Base-by-base conservation (phyloP, 1,140 invertebrate genomes). In the Grapholita molesta region DNA sequence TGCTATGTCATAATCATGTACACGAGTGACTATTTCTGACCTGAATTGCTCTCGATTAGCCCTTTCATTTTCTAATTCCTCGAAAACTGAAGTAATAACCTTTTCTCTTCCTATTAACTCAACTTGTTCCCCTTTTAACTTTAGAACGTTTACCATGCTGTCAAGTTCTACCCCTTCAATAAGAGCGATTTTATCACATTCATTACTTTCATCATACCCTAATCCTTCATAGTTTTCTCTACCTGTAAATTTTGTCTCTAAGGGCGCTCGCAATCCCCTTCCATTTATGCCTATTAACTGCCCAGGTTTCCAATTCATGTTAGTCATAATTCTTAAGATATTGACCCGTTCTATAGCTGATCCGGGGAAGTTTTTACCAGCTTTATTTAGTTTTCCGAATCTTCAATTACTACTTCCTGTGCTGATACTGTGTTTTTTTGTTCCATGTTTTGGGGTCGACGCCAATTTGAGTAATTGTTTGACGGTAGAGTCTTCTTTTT, bases 1-100 rank as follows among this genome's bases (percentile, higher is more conserved):
- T 12, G 25, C 15, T 64, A 70, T 9, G 8, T 69, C 38, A 23
- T 64, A 25, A 12, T 61, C 66, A 9, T 18, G 32, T 30, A 72
- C 25, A 52, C 66, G 28, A 18, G 67, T 30, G 0, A 23, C 4
- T 48, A 77, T 68, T 67, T 77, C 73, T n/a, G 71, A 69, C 30
- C 68, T 67, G 57, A 21, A 67, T 11, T 64, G 21, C 1, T 38
- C 35, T 0, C n/a, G 2, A 12, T 6, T 12, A 15, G 2, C 6
- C 28, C 12, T 25, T 15, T 24, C 23, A 57, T 57, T 15, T 11
- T 25, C 24, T 25, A 25, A n/a, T 12, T 57, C 53, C 4, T 57
- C 53, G 12, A 57, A 57, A 9, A 57, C 53, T 0, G 53, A 25
- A 4, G 23, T 24, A 12, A 57, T 24, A 12, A 57, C 24, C 11